Percentiles rank a stretch among this genome's conserved stretches.
Evolutionary conservation across 2,797 vertebrate genomes (phyloP).

Genomic region (Melanotaenia boesemani): DNA sequence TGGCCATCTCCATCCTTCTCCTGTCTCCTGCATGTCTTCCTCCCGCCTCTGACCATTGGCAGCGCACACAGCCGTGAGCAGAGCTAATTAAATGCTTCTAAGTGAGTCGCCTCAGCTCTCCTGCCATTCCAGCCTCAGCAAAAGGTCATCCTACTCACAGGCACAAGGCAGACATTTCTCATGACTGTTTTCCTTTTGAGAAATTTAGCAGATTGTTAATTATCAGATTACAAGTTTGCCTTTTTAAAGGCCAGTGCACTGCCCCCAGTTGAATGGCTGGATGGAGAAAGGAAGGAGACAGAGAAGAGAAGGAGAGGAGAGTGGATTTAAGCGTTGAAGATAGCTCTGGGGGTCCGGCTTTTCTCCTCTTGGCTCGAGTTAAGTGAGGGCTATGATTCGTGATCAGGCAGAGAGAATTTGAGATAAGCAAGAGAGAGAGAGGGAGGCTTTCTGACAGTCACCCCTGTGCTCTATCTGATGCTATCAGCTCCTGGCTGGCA

Average conservation of each 20-base stretch:
- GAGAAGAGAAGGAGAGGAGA: conserved; percentile 11
- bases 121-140: conserved; percentile 71
- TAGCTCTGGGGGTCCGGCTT: conserved; percentile 54
- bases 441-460: conserved; percentile 48
- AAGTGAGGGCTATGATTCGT: conserved; percentile 63
- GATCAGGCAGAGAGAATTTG: conserved; percentile 59
- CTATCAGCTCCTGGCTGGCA: conserved; percentile 32
- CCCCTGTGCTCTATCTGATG: conserved; percentile 49
- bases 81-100: conserved; percentile 86
- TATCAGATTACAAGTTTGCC: conserved; percentile 83
- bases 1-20: conserved; percentile 30
- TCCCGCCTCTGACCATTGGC: conserved; percentile 52
- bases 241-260: conserved; percentile 78
- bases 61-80: conserved; percentile 76
- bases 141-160: conserved; percentile 83
- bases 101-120: conserved; percentile 76
- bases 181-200: conserved; percentile 79
- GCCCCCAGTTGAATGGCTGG: conserved; percentile 65
- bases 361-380: conserved; percentile 51
- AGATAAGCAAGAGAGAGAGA: conserved; percentile 63
- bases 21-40: conserved; percentile 27
- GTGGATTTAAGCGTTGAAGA: conserved; percentile 35
- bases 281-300: conserved; percentile 15
- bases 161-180: conserved; percentile 80
- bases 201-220: conserved; percentile 86